A percentile compares a stretch with the other conserved stretches of the same genome.
phyloP scores from a whole-genome alignment of 2,113 vertebrate genomes.

The pig (Sus scrofa) region DNA sequence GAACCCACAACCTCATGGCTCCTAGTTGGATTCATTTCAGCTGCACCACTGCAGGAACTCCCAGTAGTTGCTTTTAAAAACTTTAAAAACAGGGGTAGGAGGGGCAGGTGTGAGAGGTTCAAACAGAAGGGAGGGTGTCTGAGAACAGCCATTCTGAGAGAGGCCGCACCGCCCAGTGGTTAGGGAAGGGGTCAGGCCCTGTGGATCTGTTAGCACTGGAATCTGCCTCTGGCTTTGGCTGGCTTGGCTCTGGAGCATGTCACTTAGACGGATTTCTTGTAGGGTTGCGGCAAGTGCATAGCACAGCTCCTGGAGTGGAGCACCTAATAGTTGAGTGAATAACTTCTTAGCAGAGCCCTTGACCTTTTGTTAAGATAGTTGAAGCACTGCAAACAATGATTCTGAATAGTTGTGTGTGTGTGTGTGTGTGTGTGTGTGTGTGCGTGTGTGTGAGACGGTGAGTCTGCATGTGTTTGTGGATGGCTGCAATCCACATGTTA shows the following conservation, averaged over 20 bases:
- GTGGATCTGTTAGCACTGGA: no score
- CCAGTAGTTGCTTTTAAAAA: constrained; percentile 19
- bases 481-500: neutral
- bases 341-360: neutral
- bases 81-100: neutral
- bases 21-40: no score
- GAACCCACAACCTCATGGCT: no score
- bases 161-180: neutral
- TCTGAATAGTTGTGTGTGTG: neutral
- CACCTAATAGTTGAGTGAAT: neutral
- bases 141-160: neutral
- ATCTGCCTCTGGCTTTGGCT: neutral
- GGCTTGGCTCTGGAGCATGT: neutral
- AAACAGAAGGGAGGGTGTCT: neutral
- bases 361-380: constrained; percentile 35
- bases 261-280: neutral
- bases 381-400: neutral
- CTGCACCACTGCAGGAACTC: no score
- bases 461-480: neutral
- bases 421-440: neutral
- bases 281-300: neutral
- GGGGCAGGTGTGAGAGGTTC: neutral
- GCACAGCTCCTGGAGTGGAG: neutral
- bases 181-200: neutral
- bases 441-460: neutral